A percentile compares a stretch with the other conserved stretches of the same genome.
Conservation (phyloP, 2,113 vertebrate species). For the Archocentrus centrarchus region DNA sequence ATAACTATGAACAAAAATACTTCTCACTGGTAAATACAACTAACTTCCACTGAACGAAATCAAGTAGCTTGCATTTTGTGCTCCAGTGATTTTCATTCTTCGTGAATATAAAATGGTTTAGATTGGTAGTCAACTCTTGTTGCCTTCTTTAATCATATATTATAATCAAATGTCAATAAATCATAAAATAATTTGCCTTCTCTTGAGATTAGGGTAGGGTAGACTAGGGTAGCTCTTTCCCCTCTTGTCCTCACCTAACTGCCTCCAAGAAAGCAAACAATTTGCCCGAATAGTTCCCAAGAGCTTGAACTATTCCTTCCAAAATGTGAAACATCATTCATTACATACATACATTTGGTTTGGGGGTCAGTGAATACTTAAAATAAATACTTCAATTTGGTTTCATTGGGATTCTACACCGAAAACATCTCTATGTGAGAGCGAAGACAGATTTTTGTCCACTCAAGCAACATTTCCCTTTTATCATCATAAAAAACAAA, state of each 20-base stretch:
- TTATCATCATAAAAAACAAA: constrained; percentile 57
- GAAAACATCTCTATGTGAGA: constrained; percentile 22
- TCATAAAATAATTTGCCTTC: constrained; percentile 11
- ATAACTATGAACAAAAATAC: background rate
- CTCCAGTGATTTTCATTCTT: background rate
- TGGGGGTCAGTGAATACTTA: constrained; percentile 26
- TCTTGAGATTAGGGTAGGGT: background rate
- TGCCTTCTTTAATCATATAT: background rate
- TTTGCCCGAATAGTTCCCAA: constrained; percentile 2
- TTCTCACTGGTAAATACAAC: background rate
- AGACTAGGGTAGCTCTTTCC: too few species aligned
- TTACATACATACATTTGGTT: constrained; percentile 34
- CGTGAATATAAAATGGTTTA: background rate
- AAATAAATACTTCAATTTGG: constrained; percentile 75
- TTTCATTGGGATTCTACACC: constrained; percentile 46
- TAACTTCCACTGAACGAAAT: background rate
- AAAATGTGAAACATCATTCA: constrained; percentile 7
- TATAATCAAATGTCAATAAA: background rate
- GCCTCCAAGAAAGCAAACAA: background rate
- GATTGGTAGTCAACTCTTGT: background rate
- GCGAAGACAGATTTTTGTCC: constrained; percentile 31
- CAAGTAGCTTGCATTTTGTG: background rate
- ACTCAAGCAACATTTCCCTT: constrained; percentile 72
- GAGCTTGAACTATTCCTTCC: background rate
- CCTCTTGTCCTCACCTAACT: too few species aligned